These are phyloP conservation scores for Microdon myrmicae DNA, from an alignment of 2,888 invertebrate genomes.

Conservation along the genomic window DNA sequence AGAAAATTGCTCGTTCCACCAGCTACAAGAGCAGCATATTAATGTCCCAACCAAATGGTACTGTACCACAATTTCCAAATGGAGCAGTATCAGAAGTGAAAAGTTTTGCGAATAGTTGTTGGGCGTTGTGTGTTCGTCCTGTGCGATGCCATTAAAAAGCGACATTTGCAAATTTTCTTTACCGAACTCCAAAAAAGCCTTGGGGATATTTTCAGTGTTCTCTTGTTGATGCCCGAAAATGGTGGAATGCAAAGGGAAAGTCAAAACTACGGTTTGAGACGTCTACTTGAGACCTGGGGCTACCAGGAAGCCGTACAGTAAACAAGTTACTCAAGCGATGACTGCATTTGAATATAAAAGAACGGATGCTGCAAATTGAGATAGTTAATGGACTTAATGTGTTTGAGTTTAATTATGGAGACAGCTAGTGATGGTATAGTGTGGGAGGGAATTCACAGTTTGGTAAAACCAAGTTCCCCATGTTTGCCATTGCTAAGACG, in stretches of 20 bases:
- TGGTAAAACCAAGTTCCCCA: no score
- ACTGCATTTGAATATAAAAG: slow-evolving; percentile 21
- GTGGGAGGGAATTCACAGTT: no score
- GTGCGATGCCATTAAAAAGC: slow-evolving; percentile 45
- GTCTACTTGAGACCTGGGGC: neutral
- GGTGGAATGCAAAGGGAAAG: slow-evolving; percentile 18
- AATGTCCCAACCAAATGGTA: slow-evolving; percentile 50
- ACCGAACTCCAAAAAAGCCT: slow-evolving; percentile 46
- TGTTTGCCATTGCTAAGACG: no score
- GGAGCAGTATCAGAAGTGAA: slow-evolving; percentile 44
- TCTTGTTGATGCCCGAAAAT: neutral
- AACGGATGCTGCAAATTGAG: slow-evolving; percentile 39
- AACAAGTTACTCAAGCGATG: slow-evolving; percentile 32
- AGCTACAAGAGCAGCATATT: slow-evolving; percentile 31
- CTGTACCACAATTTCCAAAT: slow-evolving; percentile 45
- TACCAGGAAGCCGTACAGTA: slow-evolving; percentile 24
- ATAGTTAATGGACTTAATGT: slow-evolving; percentile 47
- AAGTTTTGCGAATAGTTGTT: slow-evolving; percentile 47
- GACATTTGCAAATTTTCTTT: slow-evolving; percentile 51
- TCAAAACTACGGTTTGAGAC: slow-evolving; percentile 9
- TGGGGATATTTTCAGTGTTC: slow-evolving; percentile 12
- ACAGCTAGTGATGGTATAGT: no score
- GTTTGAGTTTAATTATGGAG: slow-evolving; percentile 36
- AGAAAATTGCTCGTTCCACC: slow-evolving; percentile 1
- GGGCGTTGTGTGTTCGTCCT: slow-evolving; percentile 1